Base-by-base conservation (phyloP, 1,140 invertebrate genomes). In the Dendroctonus ponderosae region DNA sequence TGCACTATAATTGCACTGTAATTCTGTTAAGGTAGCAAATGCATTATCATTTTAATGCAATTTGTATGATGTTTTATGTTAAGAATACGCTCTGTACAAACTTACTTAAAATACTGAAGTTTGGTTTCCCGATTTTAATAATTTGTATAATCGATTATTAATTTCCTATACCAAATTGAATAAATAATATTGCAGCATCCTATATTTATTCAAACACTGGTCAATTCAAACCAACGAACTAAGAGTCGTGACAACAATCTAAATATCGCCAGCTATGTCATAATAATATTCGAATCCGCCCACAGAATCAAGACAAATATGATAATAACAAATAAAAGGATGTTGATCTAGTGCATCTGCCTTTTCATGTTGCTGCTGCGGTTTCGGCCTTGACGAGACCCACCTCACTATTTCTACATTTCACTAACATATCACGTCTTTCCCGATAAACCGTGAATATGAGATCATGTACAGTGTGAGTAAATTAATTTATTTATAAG, bases 361-460 rank as follows among this genome's bases (percentile, higher is more conserved):
- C 61, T 62, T 53, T 51, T 14, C 46, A 51, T 41, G n/a, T 41
- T 62, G 41, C 41, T 58, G 11, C 5, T 62, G 5, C 7, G 6
- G 38, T 51, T 48, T 44, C 58, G 62, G 42, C 67, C 67, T 68
- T 68, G 61, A 58, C 7, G 26, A 26, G 62, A 64, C 67, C 67
- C 67, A 68, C 67, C 67, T 68, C 54, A 49, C 37, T n/a, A 63
- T 64, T 68, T 68, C 62, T 49, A 65, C 67, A 68, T 62, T 68
- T 64, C 62, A 58, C 67, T 68, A 68, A 64, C 67, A 68, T 68
- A 68, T 68, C 67, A 68, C 67, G 67, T 68, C 67, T 64, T 57
- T 38, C 37, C 42, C 39, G 9, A 42, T 53, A 15, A 60, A 48
- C 39, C 42, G 41, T 15, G 40, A 63, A 63, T 49, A 63, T 63